Conservation (phyloP, 2,797 vertebrate genomes). For the Centropyge bicolor region DNA sequence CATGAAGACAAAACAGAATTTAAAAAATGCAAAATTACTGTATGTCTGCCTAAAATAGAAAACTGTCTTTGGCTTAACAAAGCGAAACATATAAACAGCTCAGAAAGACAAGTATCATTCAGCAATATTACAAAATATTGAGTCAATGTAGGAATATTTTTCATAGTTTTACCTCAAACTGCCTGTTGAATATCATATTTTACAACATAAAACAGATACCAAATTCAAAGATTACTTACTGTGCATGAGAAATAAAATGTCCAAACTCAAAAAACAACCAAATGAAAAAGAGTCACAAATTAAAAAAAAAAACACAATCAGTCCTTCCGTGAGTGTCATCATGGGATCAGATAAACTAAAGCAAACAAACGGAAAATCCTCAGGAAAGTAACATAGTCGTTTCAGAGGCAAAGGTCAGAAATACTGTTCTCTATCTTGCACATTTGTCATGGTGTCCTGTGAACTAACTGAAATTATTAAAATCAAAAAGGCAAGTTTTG, state of each 20-base stretch:
- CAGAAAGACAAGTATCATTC: background rate
- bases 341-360: conserved; percentile 22
- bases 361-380: conserved; percentile 21
- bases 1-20: background rate
- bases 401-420: background rate
- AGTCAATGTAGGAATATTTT: background rate
- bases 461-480: conserved; percentile 21
- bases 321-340: conserved; percentile 14
- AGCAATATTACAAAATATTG: background rate
- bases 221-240: conserved; percentile 70
- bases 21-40: background rate
- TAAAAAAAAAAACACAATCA: background rate
- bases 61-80: background rate
- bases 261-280: conserved; percentile 28
- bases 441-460: background rate
- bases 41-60: background rate
- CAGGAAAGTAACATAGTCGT: background rate
- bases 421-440: background rate
- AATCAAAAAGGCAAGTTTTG: conserved; percentile 51
- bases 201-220: background rate
- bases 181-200: conserved; percentile 11
- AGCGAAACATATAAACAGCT: conserved; percentile 1
- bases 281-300: conserved; percentile 9
- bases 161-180: conserved; percentile 2
- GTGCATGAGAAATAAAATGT: conserved; percentile 41